Evolutionary conservation across 92 coral and sea anemone species (phyloP).

Genomic region (Bergia puertoricense): DNA sequence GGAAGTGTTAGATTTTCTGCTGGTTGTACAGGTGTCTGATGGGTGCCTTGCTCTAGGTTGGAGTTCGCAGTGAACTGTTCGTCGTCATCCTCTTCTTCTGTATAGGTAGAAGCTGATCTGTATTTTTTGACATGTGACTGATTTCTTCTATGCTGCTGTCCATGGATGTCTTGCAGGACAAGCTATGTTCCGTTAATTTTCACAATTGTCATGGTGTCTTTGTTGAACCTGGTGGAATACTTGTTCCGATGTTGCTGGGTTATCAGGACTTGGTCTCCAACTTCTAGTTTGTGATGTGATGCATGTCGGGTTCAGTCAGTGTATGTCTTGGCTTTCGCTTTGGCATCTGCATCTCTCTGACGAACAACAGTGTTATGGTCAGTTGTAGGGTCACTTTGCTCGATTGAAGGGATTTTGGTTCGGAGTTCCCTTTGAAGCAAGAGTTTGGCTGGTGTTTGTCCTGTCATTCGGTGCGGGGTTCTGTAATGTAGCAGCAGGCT

Average conservation of each 20-base stretch:
- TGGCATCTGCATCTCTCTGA: conserved; percentile 23
- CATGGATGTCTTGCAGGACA: conserved; percentile 11
- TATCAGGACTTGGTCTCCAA: conserved; percentile 46
- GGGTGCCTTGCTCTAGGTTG: conserved; percentile 1
- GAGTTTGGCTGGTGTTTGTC: conserved; percentile 43
- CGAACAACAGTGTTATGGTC: not conserved
- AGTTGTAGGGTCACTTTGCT: not conserved
- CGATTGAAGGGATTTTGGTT: conserved; percentile 46
- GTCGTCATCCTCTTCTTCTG: conserved; percentile 29
- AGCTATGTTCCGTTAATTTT: conserved; percentile 31
- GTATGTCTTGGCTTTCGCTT: conserved; percentile 29
- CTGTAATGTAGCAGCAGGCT: conserved; percentile 44
- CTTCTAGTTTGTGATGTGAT: conserved; percentile 2
- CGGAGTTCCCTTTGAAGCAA: conserved; percentile 47
- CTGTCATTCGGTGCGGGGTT: conserved; percentile 52
- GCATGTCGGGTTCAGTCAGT: conserved; percentile 41
- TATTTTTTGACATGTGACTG: conserved; percentile 44
- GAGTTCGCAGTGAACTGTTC: not conserved
- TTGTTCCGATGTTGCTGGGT: conserved; percentile 39
- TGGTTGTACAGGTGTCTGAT: conserved; percentile 21
- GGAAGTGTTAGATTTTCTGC: not conserved
- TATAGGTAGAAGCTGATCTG: not conserved
- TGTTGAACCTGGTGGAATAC: conserved; percentile 34
- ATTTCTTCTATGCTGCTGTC: conserved; percentile 40
- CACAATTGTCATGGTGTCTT: conserved; percentile 39